phyloP scores from a whole-genome alignment of 2,113 vertebrate species.

The Ptychochromis oligacanthus region DNA sequence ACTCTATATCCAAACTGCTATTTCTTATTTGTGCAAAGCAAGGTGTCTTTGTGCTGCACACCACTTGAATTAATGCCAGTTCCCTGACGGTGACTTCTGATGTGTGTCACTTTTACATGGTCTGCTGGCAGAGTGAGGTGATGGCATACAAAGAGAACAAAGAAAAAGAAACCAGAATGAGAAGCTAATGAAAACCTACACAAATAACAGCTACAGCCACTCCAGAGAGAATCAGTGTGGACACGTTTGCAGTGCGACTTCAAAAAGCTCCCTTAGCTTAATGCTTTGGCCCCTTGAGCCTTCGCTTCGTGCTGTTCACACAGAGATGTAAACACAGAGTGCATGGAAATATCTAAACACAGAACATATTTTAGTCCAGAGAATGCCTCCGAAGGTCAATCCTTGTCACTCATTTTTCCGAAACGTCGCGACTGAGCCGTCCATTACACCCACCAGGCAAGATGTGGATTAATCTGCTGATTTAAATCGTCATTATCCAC shows the following conservation, averaged over 20 bases:
- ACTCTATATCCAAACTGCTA: background rate
- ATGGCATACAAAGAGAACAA: background rate
- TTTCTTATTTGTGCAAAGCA: background rate
- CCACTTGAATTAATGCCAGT: background rate
- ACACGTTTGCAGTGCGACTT: background rate
- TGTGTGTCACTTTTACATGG: background rate
- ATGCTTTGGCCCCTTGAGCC: constrained; percentile 11
- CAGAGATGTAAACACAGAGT: constrained; percentile 27
- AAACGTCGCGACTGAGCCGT: constrained; percentile 3
- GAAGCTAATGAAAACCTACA: background rate
- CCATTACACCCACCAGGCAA: constrained; percentile 23
- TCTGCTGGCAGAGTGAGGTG: background rate
- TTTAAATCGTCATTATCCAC: constrained; percentile 9
- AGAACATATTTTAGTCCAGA: constrained; percentile 10
- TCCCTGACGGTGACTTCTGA: background rate
- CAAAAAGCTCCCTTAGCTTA: background rate
- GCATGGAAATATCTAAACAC: constrained; percentile 4
- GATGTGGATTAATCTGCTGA: constrained; percentile 17
- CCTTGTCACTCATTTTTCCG: constrained; percentile 34
- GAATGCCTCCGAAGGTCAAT: constrained; percentile 6
- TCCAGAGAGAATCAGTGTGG: background rate
- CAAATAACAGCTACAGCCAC: background rate
- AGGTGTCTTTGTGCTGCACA: background rate
- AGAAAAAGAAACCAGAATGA: background rate
- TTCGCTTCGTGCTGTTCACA: constrained; percentile 18